Evolutionary conservation across 1,140 invertebrate species (phyloP), one percentile per base, ranked within the genome.

Genomic region (Pseudomyrmex flavicornis): DNA sequence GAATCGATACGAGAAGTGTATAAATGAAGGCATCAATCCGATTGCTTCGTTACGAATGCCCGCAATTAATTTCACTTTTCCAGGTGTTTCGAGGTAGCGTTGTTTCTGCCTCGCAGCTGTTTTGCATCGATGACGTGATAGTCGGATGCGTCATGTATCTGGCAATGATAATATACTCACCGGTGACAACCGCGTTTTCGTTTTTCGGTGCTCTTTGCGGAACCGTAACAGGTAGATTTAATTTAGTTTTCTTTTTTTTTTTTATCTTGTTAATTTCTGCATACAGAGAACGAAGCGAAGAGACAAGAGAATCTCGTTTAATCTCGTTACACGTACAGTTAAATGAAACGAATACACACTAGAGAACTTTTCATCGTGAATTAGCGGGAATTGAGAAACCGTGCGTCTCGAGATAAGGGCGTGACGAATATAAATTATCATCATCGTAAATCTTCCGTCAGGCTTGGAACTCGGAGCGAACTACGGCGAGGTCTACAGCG

Each of bases 121-220:
- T 88, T 52, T 93, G 87, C 8, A 85, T 94, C 5, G 90, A 95
- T 72, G 90, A 92, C 82, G 90, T 93, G 0, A 77, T 88, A 50
- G 75, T 89, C n/a, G 93, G 93, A 63, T 84, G 92, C 12, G 74
- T 94, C 15, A 91, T 95, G 26, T 95, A 94, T 82, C 86, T 95
- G n/a, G 92, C 89, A 50, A 77, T 93, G 62, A 62, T 95, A 75
- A 91, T 95, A 77, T 95, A 93, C 74, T 95, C 95, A 44, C 95
- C 95, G 4, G 86, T 91, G 5, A 91, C 92, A 4, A 92, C 92
- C 69, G 75, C 89, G 9, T 94, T 95, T 70, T 91, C 91, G 44
- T 91, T 94, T 48, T 54, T 93, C 22, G 95, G 95, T 12, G 92
- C 94, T 8, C 76, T 93, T 2, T 46, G 93, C 12, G 93, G 91